Evolutionary conservation across 2,797 vertebrate genomes (phyloP).

Genomic region (Podarcis lilfordi): DNA sequence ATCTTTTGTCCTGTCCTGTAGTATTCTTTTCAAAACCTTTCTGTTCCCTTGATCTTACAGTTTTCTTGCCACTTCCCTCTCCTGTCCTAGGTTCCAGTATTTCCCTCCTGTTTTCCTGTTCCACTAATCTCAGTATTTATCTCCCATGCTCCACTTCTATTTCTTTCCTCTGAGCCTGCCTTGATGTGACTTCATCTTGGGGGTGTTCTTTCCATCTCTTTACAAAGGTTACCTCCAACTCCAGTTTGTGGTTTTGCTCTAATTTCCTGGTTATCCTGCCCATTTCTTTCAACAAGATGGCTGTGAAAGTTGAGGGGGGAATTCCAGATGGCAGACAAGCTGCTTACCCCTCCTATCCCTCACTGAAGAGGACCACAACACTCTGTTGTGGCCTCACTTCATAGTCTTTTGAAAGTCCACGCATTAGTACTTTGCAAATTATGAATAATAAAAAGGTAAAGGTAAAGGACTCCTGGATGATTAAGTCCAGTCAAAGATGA

Average conservation of each 20-base stretch:
- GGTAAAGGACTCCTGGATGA: too few species aligned
- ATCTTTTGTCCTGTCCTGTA: background rate
- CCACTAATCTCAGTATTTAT: background rate
- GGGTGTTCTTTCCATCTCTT: background rate
- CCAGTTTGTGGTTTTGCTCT: background rate
- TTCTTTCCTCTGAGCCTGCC: background rate
- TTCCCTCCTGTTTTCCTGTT: background rate
- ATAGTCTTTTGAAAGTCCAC: background rate
- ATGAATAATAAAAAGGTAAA: background rate
- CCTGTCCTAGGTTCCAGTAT: too few species aligned
- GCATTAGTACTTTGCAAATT: background rate
- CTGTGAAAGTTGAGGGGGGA: background rate
- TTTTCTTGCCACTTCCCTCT: background rate
- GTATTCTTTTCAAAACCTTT: background rate
- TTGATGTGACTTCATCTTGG: background rate
- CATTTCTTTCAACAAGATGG: background rate
- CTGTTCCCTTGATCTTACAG: background rate
- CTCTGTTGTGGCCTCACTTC: background rate
- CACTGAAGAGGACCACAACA: background rate
- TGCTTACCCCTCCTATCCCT: background rate
- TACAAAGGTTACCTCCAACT: background rate
- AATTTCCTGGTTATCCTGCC: background rate
- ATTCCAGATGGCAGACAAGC: background rate
- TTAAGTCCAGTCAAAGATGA: too few species aligned
- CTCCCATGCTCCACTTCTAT: background rate